Conservation (phyloP, 2,888 invertebrate genomes). For the Tortrix viridana region DNA sequence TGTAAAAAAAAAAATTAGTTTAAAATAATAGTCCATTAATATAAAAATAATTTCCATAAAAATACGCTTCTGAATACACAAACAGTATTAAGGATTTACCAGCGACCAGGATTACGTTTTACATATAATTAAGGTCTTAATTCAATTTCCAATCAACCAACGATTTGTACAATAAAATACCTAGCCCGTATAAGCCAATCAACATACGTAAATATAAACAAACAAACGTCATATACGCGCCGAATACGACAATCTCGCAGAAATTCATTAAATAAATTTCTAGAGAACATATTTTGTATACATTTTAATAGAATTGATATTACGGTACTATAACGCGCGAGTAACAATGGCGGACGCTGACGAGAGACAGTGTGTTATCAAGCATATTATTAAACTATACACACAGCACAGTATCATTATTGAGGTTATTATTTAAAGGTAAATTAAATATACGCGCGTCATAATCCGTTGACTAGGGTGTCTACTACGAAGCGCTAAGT, state of each 20-base stretch:
- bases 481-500: too few relatives aligned
- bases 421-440: too few relatives aligned
- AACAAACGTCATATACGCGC: slow-evolving; percentile 45
- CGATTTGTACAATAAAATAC: slow-evolving; percentile 32
- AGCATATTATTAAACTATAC: background rate
- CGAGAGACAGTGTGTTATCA: background rate
- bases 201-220: slow-evolving; percentile 42
- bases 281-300: slow-evolving; percentile 22
- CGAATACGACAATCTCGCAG: slow-evolving; percentile 47
- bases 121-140: background rate
- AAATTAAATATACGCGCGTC: too few relatives aligned
- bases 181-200: slow-evolving; percentile 21
- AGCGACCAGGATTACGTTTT: background rate
- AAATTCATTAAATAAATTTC: slow-evolving; percentile 39
- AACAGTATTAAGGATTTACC: too few relatives aligned
- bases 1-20: too few relatives aligned
- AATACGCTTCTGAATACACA: too few relatives aligned
- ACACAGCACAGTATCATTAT: too few relatives aligned
- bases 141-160: slow-evolving; percentile 15
- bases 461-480: too few relatives aligned
- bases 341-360: slow-evolving; percentile 9
- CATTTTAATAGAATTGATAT: slow-evolving; percentile 18
- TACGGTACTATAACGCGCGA: slow-evolving; percentile 26
- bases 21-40: too few relatives aligned
- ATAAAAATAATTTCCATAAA: too few relatives aligned